Evolutionary conservation across 2,113 vertebrate species (phyloP).

Genomic region (Rynchops niger): DNA sequence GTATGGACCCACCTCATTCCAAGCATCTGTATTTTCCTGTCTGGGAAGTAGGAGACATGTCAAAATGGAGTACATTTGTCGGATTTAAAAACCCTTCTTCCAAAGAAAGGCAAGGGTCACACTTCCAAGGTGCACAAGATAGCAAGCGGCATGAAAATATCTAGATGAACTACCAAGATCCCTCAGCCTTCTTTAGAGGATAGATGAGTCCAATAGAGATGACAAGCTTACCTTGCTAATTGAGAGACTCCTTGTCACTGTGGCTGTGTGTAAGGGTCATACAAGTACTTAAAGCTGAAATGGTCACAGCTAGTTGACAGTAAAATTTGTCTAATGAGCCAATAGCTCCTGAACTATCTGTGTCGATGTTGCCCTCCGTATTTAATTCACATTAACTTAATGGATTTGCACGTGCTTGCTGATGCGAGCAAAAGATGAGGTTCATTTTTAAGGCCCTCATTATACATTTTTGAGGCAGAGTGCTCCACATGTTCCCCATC

Average conservation of each 20-base stretch:
- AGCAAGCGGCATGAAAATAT: not conserved
- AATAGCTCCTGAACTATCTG: not conserved
- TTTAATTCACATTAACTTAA: not conserved
- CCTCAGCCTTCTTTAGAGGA: not conserved
- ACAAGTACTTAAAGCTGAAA: not conserved
- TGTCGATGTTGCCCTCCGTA: not conserved
- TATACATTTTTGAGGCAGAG: not conserved
- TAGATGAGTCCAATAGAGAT: not conserved
- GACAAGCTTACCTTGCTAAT: not conserved
- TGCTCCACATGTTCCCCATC: conserved; percentile 44
- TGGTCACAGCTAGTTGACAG: not conserved
- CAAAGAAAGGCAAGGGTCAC: not conserved
- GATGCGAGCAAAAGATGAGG: not conserved
- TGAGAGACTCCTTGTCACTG: not conserved
- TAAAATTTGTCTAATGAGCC: not conserved
- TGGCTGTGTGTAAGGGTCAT: not conserved
- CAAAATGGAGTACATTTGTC: not conserved
- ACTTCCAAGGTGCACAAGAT: not conserved
- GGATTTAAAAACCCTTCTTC: not conserved
- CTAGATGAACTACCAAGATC: not conserved
- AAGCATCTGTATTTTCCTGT: not conserved
- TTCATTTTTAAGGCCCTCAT: not conserved
- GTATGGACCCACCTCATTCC: not conserved
- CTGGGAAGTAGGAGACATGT: not conserved
- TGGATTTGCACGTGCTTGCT: not conserved